These are phyloP conservation scores for Mesoclemmys tuberculata DNA, from an alignment of 2,113 vertebrate genomes.

Conservation along the genomic window DNA sequence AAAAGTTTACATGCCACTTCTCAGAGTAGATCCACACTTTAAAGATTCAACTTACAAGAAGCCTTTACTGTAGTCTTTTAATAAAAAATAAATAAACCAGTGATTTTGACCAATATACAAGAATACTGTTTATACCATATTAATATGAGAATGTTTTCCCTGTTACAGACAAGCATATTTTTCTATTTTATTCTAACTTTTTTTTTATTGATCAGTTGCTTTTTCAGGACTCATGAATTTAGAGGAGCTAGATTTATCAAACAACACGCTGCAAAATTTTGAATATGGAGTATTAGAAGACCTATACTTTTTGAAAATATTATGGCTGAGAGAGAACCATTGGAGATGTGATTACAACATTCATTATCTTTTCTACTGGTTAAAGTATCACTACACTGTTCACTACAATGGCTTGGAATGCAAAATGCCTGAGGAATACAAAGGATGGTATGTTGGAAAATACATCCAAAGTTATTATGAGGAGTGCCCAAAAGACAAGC, in stretches of 20 bases:
- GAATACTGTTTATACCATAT: background rate
- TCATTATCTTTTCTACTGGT: conserved; percentile 98
- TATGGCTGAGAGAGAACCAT: conserved; percentile 90
- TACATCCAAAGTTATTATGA: conserved; percentile 96
- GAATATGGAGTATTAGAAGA: conserved; percentile 95
- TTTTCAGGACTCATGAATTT: conserved; percentile 91
- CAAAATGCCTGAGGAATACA: conserved; percentile 89
- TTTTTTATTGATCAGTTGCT: conserved; percentile 82
- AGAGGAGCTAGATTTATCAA: conserved; percentile 93
- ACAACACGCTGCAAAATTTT: conserved; percentile 92
- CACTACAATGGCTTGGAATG: conserved; percentile 89
- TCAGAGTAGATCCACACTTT: background rate
- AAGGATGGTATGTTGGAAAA: conserved; percentile 91
- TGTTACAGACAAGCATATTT: background rate
- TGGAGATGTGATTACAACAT: conserved; percentile 98
- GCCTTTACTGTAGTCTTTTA: background rate
- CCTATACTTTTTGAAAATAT: conserved; percentile 92
- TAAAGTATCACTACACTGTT: conserved; percentile 93
- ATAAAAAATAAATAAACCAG: background rate
- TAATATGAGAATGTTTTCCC: background rate
- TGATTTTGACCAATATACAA: background rate
- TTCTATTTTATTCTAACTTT: background rate
- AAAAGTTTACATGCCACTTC: background rate
- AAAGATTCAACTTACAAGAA: background rate
- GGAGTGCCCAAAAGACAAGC: conserved; percentile 92